Conservation (phyloP, 2,797 vertebrate genomes). For the Sebastes nivosus region DNA sequence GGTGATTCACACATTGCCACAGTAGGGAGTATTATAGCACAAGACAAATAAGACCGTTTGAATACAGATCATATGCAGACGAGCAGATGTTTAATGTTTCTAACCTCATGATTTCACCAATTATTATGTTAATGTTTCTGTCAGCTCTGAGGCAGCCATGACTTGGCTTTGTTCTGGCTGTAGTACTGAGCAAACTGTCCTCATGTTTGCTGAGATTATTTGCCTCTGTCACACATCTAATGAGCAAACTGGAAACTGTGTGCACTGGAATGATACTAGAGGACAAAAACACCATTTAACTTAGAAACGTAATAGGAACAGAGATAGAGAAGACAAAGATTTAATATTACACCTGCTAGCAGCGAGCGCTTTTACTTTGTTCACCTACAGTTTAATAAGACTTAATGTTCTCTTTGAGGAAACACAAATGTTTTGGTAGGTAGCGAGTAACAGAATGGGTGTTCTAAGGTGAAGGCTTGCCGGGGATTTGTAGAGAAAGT, state of each 20-base stretch:
- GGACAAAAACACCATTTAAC: background rate
- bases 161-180: background rate
- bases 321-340: background rate
- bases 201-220: slow-evolving; percentile 4
- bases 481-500: background rate
- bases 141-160: background rate
- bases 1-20: background rate
- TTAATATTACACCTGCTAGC: background rate
- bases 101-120: background rate
- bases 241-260: slow-evolving; percentile 11
- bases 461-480: background rate
- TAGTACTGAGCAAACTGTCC: background rate
- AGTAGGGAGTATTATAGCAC: background rate
- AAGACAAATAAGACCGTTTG: background rate
- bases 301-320: background rate
- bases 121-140: background rate
- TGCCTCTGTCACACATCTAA: background rate
- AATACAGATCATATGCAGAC: background rate
- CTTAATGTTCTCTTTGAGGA: background rate
- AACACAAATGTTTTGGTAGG: background rate
- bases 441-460: background rate
- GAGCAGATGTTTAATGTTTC: background rate
- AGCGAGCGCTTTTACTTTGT: background rate
- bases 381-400: background rate
- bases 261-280: background rate